Evolutionary conservation across 2,797 vertebrate species (phyloP).

Genomic region (Alosa sapidissima): DNA sequence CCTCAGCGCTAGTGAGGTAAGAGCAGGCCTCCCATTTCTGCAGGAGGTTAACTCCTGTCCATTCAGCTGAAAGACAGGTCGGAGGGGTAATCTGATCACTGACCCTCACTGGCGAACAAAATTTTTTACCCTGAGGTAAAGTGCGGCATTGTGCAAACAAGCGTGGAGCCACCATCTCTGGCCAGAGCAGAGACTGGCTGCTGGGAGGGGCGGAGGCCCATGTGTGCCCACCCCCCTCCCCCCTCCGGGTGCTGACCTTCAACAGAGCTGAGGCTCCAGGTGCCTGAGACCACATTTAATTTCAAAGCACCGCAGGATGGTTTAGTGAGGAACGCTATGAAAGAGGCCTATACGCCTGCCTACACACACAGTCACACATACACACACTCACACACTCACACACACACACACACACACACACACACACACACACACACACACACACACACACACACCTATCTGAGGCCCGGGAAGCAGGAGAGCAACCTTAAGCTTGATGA

Average conservation of each 20-base stretch:
- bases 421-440: background rate
- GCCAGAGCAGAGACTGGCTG: background rate
- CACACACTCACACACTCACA: background rate
- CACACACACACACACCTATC: background rate
- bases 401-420: background rate
- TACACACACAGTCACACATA: background rate
- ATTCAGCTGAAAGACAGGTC: background rate
- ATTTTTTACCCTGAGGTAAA: background rate
- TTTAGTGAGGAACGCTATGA: background rate
- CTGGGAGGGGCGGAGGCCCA: background rate
- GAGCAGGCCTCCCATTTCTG: background rate
- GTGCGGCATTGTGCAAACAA: background rate
- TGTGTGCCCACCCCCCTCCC: background rate
- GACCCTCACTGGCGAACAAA: background rate
- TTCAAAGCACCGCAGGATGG: constrained; percentile 28
- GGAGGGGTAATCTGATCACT: background rate
- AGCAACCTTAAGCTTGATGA: constrained; percentile 14
- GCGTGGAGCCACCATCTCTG: background rate
- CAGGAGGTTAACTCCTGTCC: background rate
- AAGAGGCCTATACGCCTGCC: constrained; percentile 2
- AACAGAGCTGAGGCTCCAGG: constrained; percentile 28
- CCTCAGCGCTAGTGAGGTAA: background rate
- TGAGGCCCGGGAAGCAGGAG: background rate
- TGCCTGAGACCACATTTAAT: constrained; percentile 24
- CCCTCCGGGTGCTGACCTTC: constrained; percentile 36